Conservation (phyloP, 1,140 invertebrate genomes). For the Hormaphis cornu region DNA sequence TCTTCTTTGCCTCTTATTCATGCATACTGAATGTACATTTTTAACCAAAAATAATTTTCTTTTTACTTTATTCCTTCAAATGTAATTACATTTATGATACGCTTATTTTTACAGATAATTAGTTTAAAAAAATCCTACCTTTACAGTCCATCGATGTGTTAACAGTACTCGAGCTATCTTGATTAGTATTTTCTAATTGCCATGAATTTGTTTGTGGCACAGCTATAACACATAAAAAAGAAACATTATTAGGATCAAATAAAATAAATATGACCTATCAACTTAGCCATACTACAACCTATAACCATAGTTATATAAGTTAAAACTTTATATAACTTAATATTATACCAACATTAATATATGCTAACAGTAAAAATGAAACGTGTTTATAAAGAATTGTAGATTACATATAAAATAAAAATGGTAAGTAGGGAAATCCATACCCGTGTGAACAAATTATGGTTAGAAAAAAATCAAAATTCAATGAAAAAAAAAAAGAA, state of each 20-base stretch:
- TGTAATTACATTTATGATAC: slow-evolving; percentile 2
- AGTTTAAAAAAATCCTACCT: slow-evolving; percentile 21
- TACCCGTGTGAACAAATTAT: too few species aligned
- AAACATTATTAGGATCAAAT: neutral
- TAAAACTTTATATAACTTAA: too few species aligned
- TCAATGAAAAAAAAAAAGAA: too few species aligned
- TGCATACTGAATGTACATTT: slow-evolving; percentile 18
- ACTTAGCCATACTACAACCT: too few species aligned
- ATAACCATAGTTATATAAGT: too few species aligned
- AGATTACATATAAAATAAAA: too few species aligned
- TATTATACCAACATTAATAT: too few species aligned
- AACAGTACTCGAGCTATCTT: slow-evolving; percentile 21
- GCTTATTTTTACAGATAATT: neutral
- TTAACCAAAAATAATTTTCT: neutral
- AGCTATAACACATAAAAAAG: slow-evolving; percentile 2
- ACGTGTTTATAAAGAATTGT: too few species aligned
- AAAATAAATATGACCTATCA: neutral
- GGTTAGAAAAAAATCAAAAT: too few species aligned
- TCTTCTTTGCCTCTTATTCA: slow-evolving; percentile 15
- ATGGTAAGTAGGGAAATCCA: too few species aligned
- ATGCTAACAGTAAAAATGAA: too few species aligned
- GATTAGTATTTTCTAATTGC: slow-evolving; percentile 29
- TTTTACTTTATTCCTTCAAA: neutral
- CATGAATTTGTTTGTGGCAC: slow-evolving; percentile 16
- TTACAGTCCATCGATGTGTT: slow-evolving; percentile 28